phyloP scores from a whole-genome alignment of 2,888 invertebrate genomes.

The Troglohyphantes excavatus region DNA sequence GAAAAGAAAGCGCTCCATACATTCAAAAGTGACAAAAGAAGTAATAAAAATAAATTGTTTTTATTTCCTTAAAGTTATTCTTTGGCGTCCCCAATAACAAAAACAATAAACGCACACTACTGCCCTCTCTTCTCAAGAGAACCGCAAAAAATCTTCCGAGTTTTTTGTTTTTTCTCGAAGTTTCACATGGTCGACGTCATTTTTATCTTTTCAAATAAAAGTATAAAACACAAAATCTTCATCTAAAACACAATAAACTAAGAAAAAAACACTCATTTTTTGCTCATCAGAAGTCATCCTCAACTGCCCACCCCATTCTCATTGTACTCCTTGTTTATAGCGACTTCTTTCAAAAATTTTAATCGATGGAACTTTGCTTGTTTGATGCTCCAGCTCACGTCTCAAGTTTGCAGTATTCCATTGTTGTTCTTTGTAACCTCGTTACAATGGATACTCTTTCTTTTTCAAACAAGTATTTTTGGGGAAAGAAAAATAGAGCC shows the following conservation, averaged over 20 bases:
- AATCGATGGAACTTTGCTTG: conserved; percentile 59
- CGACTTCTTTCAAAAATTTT: conserved; percentile 55
- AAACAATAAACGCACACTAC: background rate
- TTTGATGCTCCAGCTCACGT: conserved; percentile 65
- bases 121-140: background rate
- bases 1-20: too few relatives aligned
- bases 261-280: background rate
- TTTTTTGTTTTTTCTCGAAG: background rate
- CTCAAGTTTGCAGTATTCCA: conserved; percentile 31
- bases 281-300: background rate
- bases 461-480: conserved; percentile 52
- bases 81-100: background rate
- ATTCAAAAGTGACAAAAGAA: too few relatives aligned
- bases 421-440: conserved; percentile 62
- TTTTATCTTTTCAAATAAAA: background rate
- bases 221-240: background rate
- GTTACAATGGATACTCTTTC: conserved; percentile 61
- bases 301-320: background rate
- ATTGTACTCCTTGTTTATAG: conserved; percentile 31
- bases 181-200: background rate
- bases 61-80: background rate
- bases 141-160: background rate
- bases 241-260: conserved; percentile 1
- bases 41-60: background rate
- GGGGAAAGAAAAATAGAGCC: conserved; percentile 37